Percentiles rank a stretch among this genome's conserved stretches.
These are phyloP conservation scores for Mugil cephalus DNA, from an alignment of 2,113 vertebrate genomes.

Conservation along the genomic window DNA sequence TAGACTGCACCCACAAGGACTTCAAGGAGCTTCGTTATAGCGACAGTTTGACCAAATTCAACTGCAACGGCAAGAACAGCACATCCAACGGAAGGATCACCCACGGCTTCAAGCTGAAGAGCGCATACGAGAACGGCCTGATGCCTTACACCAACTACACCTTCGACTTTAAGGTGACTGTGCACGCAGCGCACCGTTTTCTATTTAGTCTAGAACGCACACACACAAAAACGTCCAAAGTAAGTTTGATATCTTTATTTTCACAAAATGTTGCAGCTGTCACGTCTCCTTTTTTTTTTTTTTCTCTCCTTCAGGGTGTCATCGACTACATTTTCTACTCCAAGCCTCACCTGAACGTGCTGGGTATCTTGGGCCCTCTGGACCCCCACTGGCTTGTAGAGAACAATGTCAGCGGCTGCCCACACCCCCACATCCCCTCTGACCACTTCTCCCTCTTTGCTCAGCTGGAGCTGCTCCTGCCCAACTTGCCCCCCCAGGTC, in stretches of 20 bases:
- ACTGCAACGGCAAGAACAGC: conserved; percentile 95
- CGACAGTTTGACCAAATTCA: conserved; percentile 98
- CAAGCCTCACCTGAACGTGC: conserved; percentile 96
- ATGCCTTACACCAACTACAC: conserved; percentile 99
- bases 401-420: conserved; percentile 98
- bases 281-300: conserved; percentile 55
- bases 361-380: conserved; percentile 96
- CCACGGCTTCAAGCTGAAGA: conserved; percentile 98
- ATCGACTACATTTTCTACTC: conserved; percentile 99
- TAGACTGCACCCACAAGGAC: conserved; percentile 98
- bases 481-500: conserved; percentile 90
- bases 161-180: conserved; percentile 94
- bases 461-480: conserved; percentile 98
- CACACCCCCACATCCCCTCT: conserved; percentile 97
- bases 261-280: background rate
- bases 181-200: accelerated
- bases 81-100: conserved; percentile 95
- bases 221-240: background rate
- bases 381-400: conserved; percentile 97
- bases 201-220: background rate
- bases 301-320: conserved; percentile 89
- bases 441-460: conserved; percentile 99
- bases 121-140: conserved; percentile 96
- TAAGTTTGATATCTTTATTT: background rate
- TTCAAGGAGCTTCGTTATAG: conserved; percentile 98